phyloP scores from a whole-genome alignment of 2,888 invertebrate species.

The Apamea sordens region DNA sequence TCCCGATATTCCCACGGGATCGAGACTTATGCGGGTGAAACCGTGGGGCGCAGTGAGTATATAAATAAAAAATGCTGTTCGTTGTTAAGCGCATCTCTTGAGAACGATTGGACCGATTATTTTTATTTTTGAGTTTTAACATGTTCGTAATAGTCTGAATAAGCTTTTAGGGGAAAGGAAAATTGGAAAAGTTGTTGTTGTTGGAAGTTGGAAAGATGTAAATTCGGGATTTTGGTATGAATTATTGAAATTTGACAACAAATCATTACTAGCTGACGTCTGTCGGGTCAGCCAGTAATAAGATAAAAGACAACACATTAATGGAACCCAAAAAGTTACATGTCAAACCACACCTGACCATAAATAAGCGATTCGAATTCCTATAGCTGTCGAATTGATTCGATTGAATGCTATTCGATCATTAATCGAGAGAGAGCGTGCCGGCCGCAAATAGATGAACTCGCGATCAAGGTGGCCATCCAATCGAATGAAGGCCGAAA shows the following conservation, averaged over 20 bases:
- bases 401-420: slow-evolving; percentile 67
- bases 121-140: not conserved
- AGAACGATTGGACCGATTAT: not conserved
- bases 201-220: no score
- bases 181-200: not conserved
- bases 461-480: slow-evolving; percentile 74
- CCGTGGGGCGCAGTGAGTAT: no score
- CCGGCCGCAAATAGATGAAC: slow-evolving; percentile 69
- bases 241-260: not conserved
- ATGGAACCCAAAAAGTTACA: slow-evolving; percentile 31
- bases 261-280: not conserved
- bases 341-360: slow-evolving; percentile 58
- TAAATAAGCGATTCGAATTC: slow-evolving; percentile 67
- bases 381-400: slow-evolving; percentile 64
- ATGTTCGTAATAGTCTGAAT: no score
- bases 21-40: no score
- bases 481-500: slow-evolving; percentile 70
- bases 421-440: slow-evolving; percentile 72
- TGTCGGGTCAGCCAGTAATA: not conserved
- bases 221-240: not conserved
- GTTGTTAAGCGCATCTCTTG: not conserved
- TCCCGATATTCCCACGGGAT: no score
- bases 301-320: slow-evolving; percentile 14
- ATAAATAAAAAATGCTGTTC: not conserved
- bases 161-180: not conserved